A percentile compares a stretch with the other conserved stretches of the same genome.
These are phyloP conservation scores for Rhabdophis nuchalis DNA, from an alignment of 2,797 vertebrate species.

Conservation along the genomic window DNA sequence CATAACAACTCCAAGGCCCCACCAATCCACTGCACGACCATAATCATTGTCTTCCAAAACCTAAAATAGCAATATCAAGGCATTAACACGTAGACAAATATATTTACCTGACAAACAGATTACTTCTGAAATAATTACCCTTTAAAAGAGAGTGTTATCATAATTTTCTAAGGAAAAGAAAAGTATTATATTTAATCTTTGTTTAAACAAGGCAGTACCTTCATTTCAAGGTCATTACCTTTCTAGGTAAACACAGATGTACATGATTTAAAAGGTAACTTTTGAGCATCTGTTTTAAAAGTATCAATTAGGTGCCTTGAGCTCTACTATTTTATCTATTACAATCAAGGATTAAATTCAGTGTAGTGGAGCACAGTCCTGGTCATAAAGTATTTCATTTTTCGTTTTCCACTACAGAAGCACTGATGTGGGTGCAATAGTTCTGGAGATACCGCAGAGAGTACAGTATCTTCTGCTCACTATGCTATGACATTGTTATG, in stretches of 20 bases:
- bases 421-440: background rate
- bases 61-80: constrained; percentile 65
- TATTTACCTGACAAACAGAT: background rate
- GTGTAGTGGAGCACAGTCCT: background rate
- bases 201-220: background rate
- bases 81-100: background rate
- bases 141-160: background rate
- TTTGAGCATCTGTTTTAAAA: background rate
- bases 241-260: background rate
- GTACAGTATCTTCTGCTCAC: background rate
- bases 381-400: background rate
- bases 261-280: background rate
- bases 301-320: background rate
- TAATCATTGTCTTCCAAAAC: constrained; percentile 96
- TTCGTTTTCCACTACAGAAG: too few species aligned
- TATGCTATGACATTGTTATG: background rate
- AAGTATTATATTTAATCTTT: background rate
- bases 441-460: background rate
- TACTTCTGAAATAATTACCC: background rate
- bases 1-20: constrained; percentile 94
- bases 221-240: background rate
- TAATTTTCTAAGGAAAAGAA: background rate
- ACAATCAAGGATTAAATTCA: background rate
- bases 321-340: background rate
- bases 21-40: constrained; percentile 95